Base-by-base conservation (phyloP, 1,140 invertebrate genomes). In the Meteorus sp. region DNA sequence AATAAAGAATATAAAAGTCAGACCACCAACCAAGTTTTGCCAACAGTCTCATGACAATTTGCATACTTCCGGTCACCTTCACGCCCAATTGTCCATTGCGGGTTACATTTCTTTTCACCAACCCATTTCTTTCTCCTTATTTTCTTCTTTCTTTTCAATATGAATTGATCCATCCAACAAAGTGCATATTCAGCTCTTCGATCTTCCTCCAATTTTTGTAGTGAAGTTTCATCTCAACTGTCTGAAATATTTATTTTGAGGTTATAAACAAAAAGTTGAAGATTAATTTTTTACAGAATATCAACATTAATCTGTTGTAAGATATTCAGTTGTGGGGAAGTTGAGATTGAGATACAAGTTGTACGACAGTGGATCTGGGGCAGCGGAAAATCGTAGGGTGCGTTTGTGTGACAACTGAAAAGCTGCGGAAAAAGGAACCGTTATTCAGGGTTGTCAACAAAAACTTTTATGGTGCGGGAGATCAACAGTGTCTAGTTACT, bases 1-100 rank as follows among this genome's bases (percentile, higher is more conserved):
- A 39, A 39, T 3, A n/a, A 11, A 39, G 35, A 39, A 39, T n/a
- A 11, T 4, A 43, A 19, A 13, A 52, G 31, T 23, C 1, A 48
- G 76, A 74, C 74, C 74, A 76, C 73, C 72, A 47, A 57, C 48
- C 52, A 67, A 70, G 70, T 71, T 71, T 67, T 69, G 64, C 62
- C 67, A 71, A 71, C 67, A 72, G 62, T 60, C 57, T 59, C 66
- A n/a, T 63, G 27, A 37, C 59, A 56, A 67, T 73, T 72, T 71
- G 75, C 70, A 68, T 69, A 67, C 62, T 75, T 78, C 75, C 74
- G 71, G 71, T 47, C 17, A 41, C 13, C 51, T 62, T 51, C 50
- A 67, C 63, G 66, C 64, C 61, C 61, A 44, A 58, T 63, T 62
- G 41, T 57, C 47, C 37, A 41, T 20, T n/a, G n/a, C n/a, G n/a